Conservation (phyloP, 2,888 invertebrate genomes). For the Plagodis dolabraria region DNA sequence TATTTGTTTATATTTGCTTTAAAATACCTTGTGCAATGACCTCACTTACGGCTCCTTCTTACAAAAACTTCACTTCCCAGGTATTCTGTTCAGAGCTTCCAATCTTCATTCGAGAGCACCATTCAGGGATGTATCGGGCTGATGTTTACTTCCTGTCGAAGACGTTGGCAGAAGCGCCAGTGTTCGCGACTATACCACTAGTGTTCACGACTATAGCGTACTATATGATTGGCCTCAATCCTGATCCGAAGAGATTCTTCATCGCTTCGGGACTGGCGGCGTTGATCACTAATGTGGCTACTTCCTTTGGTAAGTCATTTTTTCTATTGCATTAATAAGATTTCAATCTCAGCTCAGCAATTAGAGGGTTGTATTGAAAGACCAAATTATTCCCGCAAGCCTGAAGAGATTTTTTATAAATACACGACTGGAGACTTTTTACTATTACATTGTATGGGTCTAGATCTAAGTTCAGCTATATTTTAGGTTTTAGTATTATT, state of each 20-base stretch:
- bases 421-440: too few relatives aligned
- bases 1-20: too few relatives aligned
- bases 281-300: conserved; percentile 94
- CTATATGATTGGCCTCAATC: conserved; percentile 94
- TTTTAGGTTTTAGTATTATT: too few relatives aligned
- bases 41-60: background rate
- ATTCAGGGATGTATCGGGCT: conserved; percentile 95
- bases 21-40: too few relatives aligned
- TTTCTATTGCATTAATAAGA: background rate
- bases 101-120: conserved; percentile 94
- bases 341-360: background rate
- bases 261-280: conserved; percentile 89
- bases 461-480: too few relatives aligned
- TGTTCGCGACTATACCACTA: conserved; percentile 92
- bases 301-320: conserved; percentile 91
- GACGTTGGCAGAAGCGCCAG: conserved; percentile 94
- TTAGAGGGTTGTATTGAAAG: too few relatives aligned
- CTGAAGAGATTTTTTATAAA: too few relatives aligned
- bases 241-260: conserved; percentile 88
- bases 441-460: too few relatives aligned
- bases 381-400: too few relatives aligned
- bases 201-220: conserved; percentile 93
- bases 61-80: conserved; percentile 69
- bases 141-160: conserved; percentile 96
- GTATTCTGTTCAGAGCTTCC: conserved; percentile 96